Evolutionary conservation across 2,888 invertebrate genomes (phyloP).

Genomic region (Papilio demoleus): DNA sequence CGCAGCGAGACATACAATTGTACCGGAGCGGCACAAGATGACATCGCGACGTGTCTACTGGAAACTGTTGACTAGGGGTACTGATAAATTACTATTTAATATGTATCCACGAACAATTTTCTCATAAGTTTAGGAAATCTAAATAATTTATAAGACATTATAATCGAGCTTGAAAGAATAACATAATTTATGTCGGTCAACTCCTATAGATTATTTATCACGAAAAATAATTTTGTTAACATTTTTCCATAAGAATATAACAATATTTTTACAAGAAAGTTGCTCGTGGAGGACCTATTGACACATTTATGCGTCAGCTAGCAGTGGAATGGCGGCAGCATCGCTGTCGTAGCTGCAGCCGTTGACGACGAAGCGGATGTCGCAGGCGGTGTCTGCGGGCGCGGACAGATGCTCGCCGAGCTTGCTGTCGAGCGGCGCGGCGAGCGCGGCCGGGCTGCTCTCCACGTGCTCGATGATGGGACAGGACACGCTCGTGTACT

Average conservation of each 20-base stretch:
- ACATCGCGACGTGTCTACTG: slow-evolving; percentile 21
- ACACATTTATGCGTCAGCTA: slow-evolving; percentile 64
- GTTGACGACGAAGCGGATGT: slow-evolving; percentile 73
- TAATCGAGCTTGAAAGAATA: too few species aligned
- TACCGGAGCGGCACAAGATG: neutral
- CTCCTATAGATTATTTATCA: too few species aligned
- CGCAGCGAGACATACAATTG: neutral
- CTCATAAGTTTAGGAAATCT: neutral
- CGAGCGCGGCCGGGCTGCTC: slow-evolving; percentile 42
- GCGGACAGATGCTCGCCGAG: slow-evolving; percentile 44
- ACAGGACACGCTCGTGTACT: slow-evolving; percentile 86
- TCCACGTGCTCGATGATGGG: slow-evolving; percentile 86
- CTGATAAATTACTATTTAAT: slow-evolving; percentile 41
- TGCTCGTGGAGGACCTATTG: slow-evolving; percentile 26
- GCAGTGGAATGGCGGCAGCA: slow-evolving; percentile 70
- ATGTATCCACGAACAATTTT: slow-evolving; percentile 6
- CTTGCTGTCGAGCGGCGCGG: slow-evolving; percentile 32
- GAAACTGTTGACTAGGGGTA: slow-evolving; percentile 58
- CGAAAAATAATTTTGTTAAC: too few species aligned
- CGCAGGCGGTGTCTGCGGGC: slow-evolving; percentile 53
- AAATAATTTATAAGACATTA: too few species aligned
- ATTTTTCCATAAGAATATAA: neutral
- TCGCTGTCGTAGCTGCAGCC: slow-evolving; percentile 67
- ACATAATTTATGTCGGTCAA: too few species aligned
- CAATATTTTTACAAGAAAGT: neutral